Percentiles rank a stretch among this genome's conserved stretches.
phyloP scores from a whole-genome alignment of 2,888 invertebrate species.

The Herminia tarsipennalis region DNA sequence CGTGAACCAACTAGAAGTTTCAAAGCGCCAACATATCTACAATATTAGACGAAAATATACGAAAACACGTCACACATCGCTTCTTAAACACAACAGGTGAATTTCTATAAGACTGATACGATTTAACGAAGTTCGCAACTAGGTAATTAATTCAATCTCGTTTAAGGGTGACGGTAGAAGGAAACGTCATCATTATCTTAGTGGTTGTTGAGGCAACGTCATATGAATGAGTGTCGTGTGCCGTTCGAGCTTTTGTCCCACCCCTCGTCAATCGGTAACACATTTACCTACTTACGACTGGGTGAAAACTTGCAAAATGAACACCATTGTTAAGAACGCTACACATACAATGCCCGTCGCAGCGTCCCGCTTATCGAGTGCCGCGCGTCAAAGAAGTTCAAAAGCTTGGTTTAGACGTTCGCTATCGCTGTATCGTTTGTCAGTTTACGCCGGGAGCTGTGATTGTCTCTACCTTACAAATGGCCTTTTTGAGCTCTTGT shows the following conservation, averaged over 20 bases:
- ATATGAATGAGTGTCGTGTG: slow-evolving; percentile 51
- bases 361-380: slow-evolving; percentile 73
- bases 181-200: slow-evolving; percentile 75
- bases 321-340: slow-evolving; percentile 68
- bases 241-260: slow-evolving; percentile 57
- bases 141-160: slow-evolving; percentile 59
- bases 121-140: slow-evolving; percentile 34
- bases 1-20: too few relatives aligned
- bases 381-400: slow-evolving; percentile 81
- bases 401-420: slow-evolving; percentile 78
- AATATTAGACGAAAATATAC: background rate
- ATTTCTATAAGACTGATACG: slow-evolving; percentile 36
- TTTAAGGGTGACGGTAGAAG: slow-evolving; percentile 48
- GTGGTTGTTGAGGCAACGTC: slow-evolving; percentile 61
- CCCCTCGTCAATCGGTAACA: slow-evolving; percentile 79
- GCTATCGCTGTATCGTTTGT: slow-evolving; percentile 77
- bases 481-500: slow-evolving; percentile 72
- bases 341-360: slow-evolving; percentile 60
- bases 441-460: slow-evolving; percentile 72
- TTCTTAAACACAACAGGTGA: slow-evolving; percentile 24
- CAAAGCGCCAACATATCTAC: background rate
- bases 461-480: slow-evolving; percentile 76
- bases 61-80: slow-evolving; percentile 6
- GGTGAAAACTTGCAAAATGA: slow-evolving; percentile 83
- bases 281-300: slow-evolving; percentile 81